Evolutionary conservation across 2,113 vertebrate genomes (phyloP), one percentile per base, ranked within the genome.

Genomic region (Notarius quadriscutis): DNA sequence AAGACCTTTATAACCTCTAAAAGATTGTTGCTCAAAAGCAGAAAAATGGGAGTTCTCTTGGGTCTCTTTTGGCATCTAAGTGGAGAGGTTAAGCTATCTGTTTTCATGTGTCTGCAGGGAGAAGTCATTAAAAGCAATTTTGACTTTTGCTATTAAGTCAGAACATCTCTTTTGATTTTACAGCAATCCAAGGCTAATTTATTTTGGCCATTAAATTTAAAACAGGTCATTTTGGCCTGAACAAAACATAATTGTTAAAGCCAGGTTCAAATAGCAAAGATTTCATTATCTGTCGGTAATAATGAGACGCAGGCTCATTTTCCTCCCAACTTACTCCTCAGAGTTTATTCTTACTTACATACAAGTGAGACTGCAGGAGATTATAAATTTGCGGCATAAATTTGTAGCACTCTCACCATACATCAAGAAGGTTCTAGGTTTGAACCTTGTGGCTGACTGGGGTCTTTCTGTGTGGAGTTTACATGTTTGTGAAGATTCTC

Each of bases 61-160:
- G 41, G 53, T 17, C 55, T 63, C 58, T 69, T 57, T 51, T 17
- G 34, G 71, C 63, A n/a, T 79, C 27, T 65, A 11, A 82, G 62
- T 12, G 67, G 9, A 67, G 65, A 86, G 77, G 74, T 77, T 74
- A 51, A 65, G 30, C 51, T 63, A 15, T 79, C 10, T 87, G 81
- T 83, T 41, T 67, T 34, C 22, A 75, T 78, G 69, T 63, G 58
- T 83, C 41, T 80, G 77, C n/a, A 85, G n/a, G 48, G 34, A 84
- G 60, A 74, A 77, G 60, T 77, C 67, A 86, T 84, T 84, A 81
- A 41, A 86, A 72, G 0, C 34, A 75, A n/a, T 48, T 41, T n/a
- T 85, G 85, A 71, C 50, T 83, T 83, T 50, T 83, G 9, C 34
- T 63, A 63, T 62, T 63, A 82, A 58, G 55, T 20, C 55, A 60